Evolutionary conservation across 2,888 invertebrate species (phyloP).

Genomic region (Brenthis hecate): DNA sequence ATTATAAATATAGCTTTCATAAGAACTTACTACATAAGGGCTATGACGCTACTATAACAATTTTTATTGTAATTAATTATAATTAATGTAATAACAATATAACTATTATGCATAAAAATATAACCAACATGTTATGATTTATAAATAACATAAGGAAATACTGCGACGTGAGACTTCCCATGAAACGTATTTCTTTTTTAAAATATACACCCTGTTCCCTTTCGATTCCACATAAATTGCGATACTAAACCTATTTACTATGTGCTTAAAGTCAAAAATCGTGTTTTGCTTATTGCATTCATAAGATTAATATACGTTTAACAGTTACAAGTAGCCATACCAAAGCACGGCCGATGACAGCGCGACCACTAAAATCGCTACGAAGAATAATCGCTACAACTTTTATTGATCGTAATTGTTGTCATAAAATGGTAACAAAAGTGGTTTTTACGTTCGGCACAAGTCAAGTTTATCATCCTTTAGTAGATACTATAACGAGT

Average conservation of each 20-base stretch:
- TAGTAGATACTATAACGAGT: conserved; percentile 59
- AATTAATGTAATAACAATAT: neutral
- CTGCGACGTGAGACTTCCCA: conserved; percentile 55
- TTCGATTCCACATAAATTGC: conserved; percentile 32
- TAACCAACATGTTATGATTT: conserved; percentile 39
- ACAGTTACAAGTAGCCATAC: conserved; percentile 39
- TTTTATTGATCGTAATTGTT: conserved; percentile 82
- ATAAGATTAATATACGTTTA: conserved; percentile 18
- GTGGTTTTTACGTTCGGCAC: conserved; percentile 79
- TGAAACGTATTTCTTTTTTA: conserved; percentile 47
- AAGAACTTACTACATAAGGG: neutral
- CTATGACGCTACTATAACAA: neutral
- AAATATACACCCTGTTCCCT: conserved; percentile 48
- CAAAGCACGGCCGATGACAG: conserved; percentile 69
- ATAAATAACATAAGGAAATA: conserved; percentile 52
- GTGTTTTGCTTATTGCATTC: neutral
- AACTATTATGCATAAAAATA: conserved; percentile 26
- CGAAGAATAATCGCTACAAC: conserved; percentile 77
- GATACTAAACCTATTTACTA: conserved; percentile 49
- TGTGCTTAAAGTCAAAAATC: conserved; percentile 48
- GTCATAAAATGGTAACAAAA: conserved; percentile 82
- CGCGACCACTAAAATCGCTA: conserved; percentile 75
- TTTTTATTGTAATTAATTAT: too few species aligned
- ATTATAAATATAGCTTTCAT: too few species aligned
- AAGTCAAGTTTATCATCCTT: conserved; percentile 75